Base-by-base conservation (phyloP, 2,888 invertebrate genomes). In the Parnassius mnemosyne region DNA sequence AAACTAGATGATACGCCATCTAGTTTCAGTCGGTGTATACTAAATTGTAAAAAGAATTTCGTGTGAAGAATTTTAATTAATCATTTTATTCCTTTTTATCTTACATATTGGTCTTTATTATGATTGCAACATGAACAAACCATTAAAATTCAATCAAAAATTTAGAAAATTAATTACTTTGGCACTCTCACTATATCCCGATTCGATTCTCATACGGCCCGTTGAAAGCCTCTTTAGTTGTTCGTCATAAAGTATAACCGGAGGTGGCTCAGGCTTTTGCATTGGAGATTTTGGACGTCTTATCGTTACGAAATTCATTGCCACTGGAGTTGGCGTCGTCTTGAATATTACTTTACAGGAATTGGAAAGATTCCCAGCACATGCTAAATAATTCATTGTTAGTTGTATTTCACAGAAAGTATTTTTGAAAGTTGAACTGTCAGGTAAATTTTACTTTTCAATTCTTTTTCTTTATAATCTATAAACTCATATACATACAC, bases 331-430 rank as follows among this genome's bases (percentile, higher is more conserved):
- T 11, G 89, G 85, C 0, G 87, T 84, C 9, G 85, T 79, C 68
- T 74, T 86, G 65, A 83, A 88, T 46, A 74, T 53, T 2, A 75
- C 78, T 68, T 71, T 76, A 65, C 80, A 84, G 12, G 74, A 76
- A 25, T 73, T 77, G 9, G 75, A 71, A 11, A 87, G 67, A 61
- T 68, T 58, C 16, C 87, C 87, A 51, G 85, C 88, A 65, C 74
- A 76, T 16, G 84, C 79, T 44, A 87, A 68, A 66, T 81, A 74
- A 74, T 87, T 88, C 89, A 89, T 86, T 62, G 61, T 75, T 46
- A 12, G 3, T 1, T 43, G 11, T 11, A 34, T 34, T 34, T 34
- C 7, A 7, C 34, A 34, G 34, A 34, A 34, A 5, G 34, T 11
- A 43, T 11, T 43, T 43, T 43, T 43, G 43, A 43, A 10, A 11